Evolutionary conservation across 2,113 vertebrate species (phyloP).

Genomic region (Phalacrocorax pelagicus): DNA sequence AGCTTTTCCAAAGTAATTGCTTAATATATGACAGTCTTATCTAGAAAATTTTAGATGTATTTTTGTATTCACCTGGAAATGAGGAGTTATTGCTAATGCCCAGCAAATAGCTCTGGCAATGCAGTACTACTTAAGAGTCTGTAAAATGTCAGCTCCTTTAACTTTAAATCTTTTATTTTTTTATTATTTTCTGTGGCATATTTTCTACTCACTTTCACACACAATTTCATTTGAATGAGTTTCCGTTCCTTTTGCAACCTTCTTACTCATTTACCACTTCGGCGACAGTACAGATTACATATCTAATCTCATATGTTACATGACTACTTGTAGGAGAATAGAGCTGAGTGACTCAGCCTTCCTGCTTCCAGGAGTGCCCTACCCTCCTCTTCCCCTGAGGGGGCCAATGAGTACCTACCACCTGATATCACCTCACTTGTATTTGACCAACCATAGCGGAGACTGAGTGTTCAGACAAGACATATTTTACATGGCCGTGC

Average conservation of each 20-base stretch:
- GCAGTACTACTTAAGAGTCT: not conserved
- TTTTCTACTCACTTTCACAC: not conserved
- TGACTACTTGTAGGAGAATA: not conserved
- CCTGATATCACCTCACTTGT: constrained; percentile 62
- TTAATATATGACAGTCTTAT: not conserved
- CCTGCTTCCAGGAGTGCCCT: not conserved
- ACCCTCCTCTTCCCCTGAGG: not conserved
- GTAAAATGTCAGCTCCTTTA: not conserved
- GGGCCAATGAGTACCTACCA: constrained; percentile 8
- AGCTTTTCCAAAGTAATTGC: not conserved
- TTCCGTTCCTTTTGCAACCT: not conserved
- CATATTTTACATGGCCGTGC: not conserved
- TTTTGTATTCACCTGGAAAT: not conserved
- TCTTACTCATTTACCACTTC: constrained; percentile 32
- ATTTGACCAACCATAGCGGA: not conserved
- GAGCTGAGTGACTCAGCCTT: not conserved
- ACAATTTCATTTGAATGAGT: not conserved
- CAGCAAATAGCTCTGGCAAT: not conserved
- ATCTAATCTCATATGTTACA: not conserved
- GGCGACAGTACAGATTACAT: not conserved
- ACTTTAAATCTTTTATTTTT: not conserved
- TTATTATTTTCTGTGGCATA: not conserved
- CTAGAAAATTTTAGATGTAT: not conserved
- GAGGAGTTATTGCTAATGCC: not conserved
- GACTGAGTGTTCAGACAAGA: not conserved